Evolutionary conservation across 1,140 invertebrate genomes (phyloP).

Genomic region (Polypedilum pembai): DNA sequence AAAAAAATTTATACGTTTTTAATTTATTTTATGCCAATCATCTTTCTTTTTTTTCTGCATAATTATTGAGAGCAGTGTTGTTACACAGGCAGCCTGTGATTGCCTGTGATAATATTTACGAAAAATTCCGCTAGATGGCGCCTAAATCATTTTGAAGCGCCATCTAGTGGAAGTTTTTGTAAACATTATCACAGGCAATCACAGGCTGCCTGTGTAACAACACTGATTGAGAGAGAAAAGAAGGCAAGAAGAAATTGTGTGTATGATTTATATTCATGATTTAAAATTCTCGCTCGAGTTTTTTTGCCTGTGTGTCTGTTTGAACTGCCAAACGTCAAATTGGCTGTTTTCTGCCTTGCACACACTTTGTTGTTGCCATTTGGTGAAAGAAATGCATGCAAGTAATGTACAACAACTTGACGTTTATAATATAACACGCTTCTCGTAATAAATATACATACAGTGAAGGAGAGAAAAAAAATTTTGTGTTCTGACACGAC

Average conservation of each 20-base stretch:
- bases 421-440: constrained; percentile 10
- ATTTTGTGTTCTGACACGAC: constrained; percentile 16
- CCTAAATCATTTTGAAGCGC: too few species aligned
- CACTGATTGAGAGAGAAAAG: too few species aligned
- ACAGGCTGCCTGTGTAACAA: too few species aligned
- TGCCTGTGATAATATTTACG: too few species aligned
- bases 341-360: neutral
- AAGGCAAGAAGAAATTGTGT: neutral
- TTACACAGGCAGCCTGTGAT: too few species aligned
- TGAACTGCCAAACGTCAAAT: constrained; percentile 23
- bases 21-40: constrained; percentile 28
- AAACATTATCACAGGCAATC: too few species aligned
- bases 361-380: neutral
- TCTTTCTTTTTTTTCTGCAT: neutral
- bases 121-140: too few species aligned
- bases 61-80: constrained; percentile 25
- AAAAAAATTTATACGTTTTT: constrained; percentile 23
- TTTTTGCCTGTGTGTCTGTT: neutral
- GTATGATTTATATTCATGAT: constrained; percentile 25
- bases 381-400: constrained; percentile 22
- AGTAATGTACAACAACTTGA: constrained; percentile 25
- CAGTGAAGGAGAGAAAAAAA: neutral
- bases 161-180: too few species aligned
- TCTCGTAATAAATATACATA: neutral
- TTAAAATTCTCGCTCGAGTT: constrained; percentile 20